A percentile compares a stretch with the other conserved stretches of the same genome.
Evolutionary conservation across 2,113 vertebrate species (phyloP).

Genomic region (Pandion haliaetus): DNA sequence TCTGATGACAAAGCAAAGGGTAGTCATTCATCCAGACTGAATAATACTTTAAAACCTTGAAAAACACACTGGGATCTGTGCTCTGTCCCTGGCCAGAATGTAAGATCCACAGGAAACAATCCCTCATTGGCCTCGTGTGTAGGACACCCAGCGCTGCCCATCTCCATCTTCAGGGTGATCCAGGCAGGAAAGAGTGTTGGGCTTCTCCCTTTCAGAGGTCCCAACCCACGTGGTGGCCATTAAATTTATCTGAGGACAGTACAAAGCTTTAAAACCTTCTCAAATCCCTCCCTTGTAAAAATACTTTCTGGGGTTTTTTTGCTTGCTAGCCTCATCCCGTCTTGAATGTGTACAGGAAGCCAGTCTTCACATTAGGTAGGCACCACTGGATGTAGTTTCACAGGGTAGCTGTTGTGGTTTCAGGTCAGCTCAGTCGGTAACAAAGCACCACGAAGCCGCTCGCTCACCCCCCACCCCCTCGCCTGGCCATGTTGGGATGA

Average conservation of each 20-base stretch:
- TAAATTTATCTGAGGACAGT: neutral
- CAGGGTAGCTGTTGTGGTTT: too few species aligned
- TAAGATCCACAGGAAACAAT: neutral
- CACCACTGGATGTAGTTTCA: neutral
- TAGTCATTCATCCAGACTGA: neutral
- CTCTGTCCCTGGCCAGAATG: neutral
- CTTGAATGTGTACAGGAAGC: neutral
- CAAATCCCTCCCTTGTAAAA: neutral
- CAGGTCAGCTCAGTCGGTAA: too few species aligned
- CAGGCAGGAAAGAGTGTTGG: neutral
- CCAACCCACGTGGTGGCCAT: neutral
- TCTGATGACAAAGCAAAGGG: slow-evolving; percentile 37
- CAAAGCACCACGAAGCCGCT: too few species aligned
- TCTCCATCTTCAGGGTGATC: neutral
- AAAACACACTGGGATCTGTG: neutral
- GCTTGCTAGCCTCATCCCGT: neutral
- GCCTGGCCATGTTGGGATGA: too few species aligned
- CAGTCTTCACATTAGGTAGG: neutral
- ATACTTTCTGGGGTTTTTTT: neutral
- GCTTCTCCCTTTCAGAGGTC: neutral
- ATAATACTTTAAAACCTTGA: slow-evolving; percentile 3
- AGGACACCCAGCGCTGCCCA: neutral
- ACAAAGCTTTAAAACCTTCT: neutral
- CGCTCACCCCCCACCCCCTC: too few species aligned
- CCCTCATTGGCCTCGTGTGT: neutral